These are phyloP conservation scores for Choristoneura rosaceana DNA, from an alignment of 2,888 invertebrate species.

Conservation along the genomic window DNA sequence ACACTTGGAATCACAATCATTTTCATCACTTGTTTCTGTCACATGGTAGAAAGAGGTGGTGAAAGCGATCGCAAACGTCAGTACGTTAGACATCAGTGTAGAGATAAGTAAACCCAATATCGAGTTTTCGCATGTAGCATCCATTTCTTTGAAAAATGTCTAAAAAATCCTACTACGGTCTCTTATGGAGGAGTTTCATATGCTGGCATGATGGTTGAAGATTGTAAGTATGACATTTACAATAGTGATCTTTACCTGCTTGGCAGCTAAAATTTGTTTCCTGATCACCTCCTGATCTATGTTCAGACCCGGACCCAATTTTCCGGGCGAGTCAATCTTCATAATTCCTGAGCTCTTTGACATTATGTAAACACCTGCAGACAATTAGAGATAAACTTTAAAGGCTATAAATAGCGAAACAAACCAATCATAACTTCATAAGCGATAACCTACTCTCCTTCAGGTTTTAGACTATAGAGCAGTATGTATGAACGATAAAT, in stretches of 20 bases:
- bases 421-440: neutral
- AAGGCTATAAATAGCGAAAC: neutral
- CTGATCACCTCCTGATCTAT: conserved; percentile 82
- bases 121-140: too few species aligned
- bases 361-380: conserved; percentile 90
- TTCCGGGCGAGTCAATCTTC: conserved; percentile 88
- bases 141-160: too few species aligned
- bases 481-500: neutral
- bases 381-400: conserved; percentile 51
- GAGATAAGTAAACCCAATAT: too few species aligned
- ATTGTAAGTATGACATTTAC: neutral
- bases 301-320: conserved; percentile 79
- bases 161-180: too few species aligned
- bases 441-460: neutral
- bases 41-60: too few species aligned
- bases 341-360: conserved; percentile 91
- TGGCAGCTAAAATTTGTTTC: conserved; percentile 81
- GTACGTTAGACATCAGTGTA: too few species aligned
- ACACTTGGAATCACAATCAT: too few species aligned
- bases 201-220: too few species aligned
- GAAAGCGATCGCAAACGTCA: too few species aligned
- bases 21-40: too few species aligned
- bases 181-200: too few species aligned
- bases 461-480: neutral
- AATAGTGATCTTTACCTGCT: conserved; percentile 65